Conservation (phyloP, 2,888 invertebrate genomes). For the Pachliopta kotzebuea region DNA sequence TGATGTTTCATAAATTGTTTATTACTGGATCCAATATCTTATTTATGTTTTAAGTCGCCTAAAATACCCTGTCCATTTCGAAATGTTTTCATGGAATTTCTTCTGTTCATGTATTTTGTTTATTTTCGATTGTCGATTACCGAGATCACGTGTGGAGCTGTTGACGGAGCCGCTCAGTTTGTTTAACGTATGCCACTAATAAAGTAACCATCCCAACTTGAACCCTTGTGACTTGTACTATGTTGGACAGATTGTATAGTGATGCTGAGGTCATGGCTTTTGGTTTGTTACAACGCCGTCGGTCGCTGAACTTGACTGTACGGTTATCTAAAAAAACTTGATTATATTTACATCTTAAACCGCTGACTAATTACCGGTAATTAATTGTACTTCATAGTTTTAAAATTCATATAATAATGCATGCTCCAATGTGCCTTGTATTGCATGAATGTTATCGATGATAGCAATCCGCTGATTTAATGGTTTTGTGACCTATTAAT, state of each 20-base stretch:
- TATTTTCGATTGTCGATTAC: constrained; percentile 71
- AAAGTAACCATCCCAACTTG: constrained; percentile 44
- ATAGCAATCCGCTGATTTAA: not conserved
- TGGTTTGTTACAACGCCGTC: constrained; percentile 28
- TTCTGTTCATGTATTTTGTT: constrained; percentile 56
- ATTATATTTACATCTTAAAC: constrained; percentile 1
- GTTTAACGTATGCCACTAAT: constrained; percentile 57
- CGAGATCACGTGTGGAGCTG: constrained; percentile 56
- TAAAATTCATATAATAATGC: too few species aligned
- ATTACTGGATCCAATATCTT: constrained; percentile 26
- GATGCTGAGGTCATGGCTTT: constrained; percentile 32
- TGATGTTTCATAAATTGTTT: constrained; percentile 32
- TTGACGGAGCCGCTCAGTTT: constrained; percentile 65
- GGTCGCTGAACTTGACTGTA: constrained; percentile 24
- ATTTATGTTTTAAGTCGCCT: constrained; percentile 33
- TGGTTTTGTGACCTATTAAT: not conserved
- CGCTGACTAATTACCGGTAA: not conserved
- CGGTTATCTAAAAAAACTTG: constrained; percentile 11
- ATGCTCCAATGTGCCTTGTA: too few species aligned
- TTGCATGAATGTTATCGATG: not conserved
- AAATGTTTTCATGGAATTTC: constrained; percentile 61
- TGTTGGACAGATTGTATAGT: constrained; percentile 13
- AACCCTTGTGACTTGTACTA: constrained; percentile 33
- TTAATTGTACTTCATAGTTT: not conserved
- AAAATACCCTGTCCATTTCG: constrained; percentile 44